These are phyloP conservation scores for Neoscelio sp. DNA, from an alignment of 2,888 invertebrate genomes.

Conservation along the genomic window DNA sequence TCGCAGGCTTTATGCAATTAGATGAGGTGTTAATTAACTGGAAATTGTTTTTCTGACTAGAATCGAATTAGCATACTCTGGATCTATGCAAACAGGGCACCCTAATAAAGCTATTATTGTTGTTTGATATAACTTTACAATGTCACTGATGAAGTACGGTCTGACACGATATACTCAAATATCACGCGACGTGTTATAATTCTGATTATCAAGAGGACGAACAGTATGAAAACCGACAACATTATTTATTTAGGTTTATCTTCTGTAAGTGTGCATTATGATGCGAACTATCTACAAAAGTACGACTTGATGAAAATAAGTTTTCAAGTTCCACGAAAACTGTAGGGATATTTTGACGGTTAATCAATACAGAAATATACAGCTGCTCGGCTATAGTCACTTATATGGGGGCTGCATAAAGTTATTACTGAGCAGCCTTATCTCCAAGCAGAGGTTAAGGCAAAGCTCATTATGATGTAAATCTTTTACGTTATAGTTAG, in stretches of 20 bases:
- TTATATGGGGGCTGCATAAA: slow-evolving; percentile 42
- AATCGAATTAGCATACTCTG: background rate
- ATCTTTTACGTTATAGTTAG: slow-evolving; percentile 46
- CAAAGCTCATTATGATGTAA: slow-evolving; percentile 59
- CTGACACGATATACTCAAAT: slow-evolving; percentile 14
- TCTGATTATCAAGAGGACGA: slow-evolving; percentile 1
- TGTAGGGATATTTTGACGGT: slow-evolving; percentile 38
- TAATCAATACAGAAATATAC: slow-evolving; percentile 48
- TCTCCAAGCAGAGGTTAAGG: slow-evolving; percentile 47
- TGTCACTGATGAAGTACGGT: slow-evolving; percentile 24
- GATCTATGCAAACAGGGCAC: background rate
- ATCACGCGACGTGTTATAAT: slow-evolving; percentile 19
- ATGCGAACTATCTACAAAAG: slow-evolving; percentile 16
- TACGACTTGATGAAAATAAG: slow-evolving; percentile 8
- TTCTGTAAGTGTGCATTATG: too few relatives aligned
- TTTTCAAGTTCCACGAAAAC: slow-evolving; percentile 16
- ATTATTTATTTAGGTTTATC: too few relatives aligned
- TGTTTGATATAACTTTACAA: background rate
- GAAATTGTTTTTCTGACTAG: slow-evolving; percentile 8
- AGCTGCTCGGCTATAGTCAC: slow-evolving; percentile 38
- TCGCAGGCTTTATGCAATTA: slow-evolving; percentile 14
- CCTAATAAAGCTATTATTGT: slow-evolving; percentile 38
- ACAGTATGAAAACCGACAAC: background rate
- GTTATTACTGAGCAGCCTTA: slow-evolving; percentile 51
- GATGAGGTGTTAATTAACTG: slow-evolving; percentile 5